Percentiles rank a stretch among this genome's conserved stretches.
phyloP scores from a whole-genome alignment of 2,797 vertebrate genomes.

The Ficedula albicollis region DNA sequence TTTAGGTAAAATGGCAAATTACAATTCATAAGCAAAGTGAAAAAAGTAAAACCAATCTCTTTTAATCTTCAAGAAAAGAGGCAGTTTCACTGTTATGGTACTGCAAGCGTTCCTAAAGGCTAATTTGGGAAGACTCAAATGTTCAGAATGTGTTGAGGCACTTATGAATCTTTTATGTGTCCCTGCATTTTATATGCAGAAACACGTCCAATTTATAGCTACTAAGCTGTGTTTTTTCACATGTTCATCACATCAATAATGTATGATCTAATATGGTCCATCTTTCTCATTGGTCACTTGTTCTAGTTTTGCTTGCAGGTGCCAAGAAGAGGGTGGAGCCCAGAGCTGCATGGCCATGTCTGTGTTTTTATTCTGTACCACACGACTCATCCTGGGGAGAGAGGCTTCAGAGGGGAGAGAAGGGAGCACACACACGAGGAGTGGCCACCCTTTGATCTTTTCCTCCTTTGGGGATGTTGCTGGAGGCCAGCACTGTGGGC shows the following conservation, averaged over 20 bases:
- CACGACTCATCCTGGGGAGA: accelerated
- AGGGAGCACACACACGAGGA: accelerated
- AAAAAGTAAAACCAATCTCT: neutral
- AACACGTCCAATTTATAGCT: neutral
- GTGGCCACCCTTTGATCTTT: neutral
- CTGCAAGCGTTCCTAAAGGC: neutral
- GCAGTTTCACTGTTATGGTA: neutral
- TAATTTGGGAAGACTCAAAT: neutral
- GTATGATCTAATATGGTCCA: neutral
- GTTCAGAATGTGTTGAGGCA: neutral
- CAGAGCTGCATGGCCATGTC: accelerated
- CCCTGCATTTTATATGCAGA: neutral
- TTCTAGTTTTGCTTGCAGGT: neutral
- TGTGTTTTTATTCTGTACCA: neutral
- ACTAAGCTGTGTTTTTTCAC: neutral
- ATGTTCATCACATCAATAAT: neutral
- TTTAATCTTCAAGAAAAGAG: neutral
- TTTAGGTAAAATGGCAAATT: neutral
- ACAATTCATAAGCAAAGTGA: neutral
- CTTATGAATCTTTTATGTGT: neutral
- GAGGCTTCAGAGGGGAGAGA: neutral
- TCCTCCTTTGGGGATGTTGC: neutral
- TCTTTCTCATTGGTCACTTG: neutral
- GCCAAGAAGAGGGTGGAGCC: neutral
- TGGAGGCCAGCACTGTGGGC: neutral